These are phyloP conservation scores for Caenorhabditis sp. DNA, from an alignment of 2,888 invertebrate genomes.

Conservation along the genomic window DNA sequence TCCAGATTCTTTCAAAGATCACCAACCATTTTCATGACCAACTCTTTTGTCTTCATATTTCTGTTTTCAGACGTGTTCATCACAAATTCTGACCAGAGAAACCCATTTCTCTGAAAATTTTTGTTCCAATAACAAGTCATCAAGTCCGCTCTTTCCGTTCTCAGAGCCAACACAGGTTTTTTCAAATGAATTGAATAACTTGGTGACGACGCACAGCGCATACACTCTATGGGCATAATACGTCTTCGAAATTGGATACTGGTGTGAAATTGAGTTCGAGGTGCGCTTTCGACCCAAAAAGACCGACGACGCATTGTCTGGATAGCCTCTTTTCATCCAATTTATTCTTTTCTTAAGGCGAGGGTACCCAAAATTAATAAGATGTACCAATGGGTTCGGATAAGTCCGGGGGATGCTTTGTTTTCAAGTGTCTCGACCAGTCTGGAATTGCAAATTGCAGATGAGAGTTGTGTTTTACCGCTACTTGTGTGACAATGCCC, in stretches of 20 bases:
- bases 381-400: neutral
- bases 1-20: conserved; percentile 5
- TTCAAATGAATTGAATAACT: too few species aligned
- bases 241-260: conserved; percentile 33
- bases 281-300: neutral
- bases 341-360: conserved; percentile 3
- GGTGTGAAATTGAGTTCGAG: conserved; percentile 36
- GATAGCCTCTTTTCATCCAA: neutral
- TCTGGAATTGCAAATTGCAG: conserved; percentile 1
- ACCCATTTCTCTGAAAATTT: neutral
- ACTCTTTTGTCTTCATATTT: neutral
- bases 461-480: conserved; percentile 2
- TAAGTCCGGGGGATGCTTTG: neutral
- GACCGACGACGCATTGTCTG: conserved; percentile 19
- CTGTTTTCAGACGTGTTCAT: conserved; percentile 4
- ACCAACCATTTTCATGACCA: neutral
- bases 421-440: conserved; percentile 8
- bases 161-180: too few species aligned
- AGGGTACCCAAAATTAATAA: conserved; percentile 45
- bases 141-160: too few species aligned
- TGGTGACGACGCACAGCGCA: too few species aligned
- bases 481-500: conserved; percentile 3
- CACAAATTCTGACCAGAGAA: conserved; percentile 1
- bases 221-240: conserved; percentile 10
- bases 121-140: too few species aligned